Evolutionary conservation across 2,888 invertebrate genomes (phyloP).

Genomic region (Neoscelio sp.): DNA sequence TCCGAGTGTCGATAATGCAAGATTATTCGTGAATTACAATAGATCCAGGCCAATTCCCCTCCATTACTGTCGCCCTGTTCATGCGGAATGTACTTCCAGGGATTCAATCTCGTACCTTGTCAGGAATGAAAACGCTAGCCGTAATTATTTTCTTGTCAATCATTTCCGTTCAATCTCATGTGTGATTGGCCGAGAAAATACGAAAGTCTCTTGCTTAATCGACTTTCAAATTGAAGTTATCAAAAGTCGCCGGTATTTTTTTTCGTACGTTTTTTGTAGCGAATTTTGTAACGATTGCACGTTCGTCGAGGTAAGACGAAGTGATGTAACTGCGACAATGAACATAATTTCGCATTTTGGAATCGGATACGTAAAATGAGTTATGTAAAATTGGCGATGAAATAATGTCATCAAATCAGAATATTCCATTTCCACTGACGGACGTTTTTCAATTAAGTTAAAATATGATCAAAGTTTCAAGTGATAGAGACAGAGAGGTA

Average conservation of each 20-base stretch:
- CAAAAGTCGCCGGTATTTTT: background rate
- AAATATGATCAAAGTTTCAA: slow-evolving; percentile 38
- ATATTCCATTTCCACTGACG: slow-evolving; percentile 29
- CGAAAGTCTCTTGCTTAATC: slow-evolving; percentile 28
- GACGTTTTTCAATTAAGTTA: slow-evolving; percentile 43
- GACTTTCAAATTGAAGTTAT: slow-evolving; percentile 5
- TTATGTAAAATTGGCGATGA: slow-evolving; percentile 31
- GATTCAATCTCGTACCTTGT: slow-evolving; percentile 67
- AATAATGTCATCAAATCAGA: slow-evolving; percentile 30
- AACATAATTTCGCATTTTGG: background rate
- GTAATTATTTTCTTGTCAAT: slow-evolving; percentile 68
- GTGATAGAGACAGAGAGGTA: too few relatives aligned
- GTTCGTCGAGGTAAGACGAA: background rate
- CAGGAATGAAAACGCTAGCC: slow-evolving; percentile 57
- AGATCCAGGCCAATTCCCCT: slow-evolving; percentile 67
- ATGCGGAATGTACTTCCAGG: slow-evolving; percentile 63
- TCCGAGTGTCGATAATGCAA: slow-evolving; percentile 67
- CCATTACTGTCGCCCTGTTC: slow-evolving; percentile 64
- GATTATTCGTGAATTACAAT: slow-evolving; percentile 69
- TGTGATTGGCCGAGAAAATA: slow-evolving; percentile 49
- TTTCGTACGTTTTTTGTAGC: background rate
- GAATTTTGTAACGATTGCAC: background rate
- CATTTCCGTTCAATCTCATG: slow-evolving; percentile 56
- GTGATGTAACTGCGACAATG: background rate
- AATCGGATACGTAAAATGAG: slow-evolving; percentile 24